Conservation (phyloP, 2,797 vertebrate species). For the Hypotaenidia okinawae region DNA sequence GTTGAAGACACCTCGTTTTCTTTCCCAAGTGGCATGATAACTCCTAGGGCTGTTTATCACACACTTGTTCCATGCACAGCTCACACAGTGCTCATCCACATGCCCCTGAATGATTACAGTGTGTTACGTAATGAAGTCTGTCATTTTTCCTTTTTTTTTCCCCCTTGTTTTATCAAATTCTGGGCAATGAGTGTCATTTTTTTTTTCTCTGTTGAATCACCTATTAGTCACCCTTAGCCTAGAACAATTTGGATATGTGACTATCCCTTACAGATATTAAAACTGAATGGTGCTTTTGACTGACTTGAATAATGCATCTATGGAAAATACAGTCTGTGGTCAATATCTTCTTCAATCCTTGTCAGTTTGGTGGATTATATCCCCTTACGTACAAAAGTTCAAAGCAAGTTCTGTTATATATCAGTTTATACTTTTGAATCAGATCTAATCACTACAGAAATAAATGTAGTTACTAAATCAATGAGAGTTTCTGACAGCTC, state of each 20-base stretch:
- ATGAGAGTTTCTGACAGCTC: neutral
- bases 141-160: neutral
- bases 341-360: neutral
- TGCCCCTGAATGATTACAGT: neutral
- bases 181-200: neutral
- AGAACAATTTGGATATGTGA: neutral
- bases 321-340: neutral
- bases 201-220: neutral
- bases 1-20: neutral
- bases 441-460: neutral
- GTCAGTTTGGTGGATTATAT: neutral
- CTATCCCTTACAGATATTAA: neutral
- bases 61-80: neutral
- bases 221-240: neutral
- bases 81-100: neutral
- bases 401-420: conserved; percentile 1
- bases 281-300: neutral
- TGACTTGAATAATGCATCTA: neutral
- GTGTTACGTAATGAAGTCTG: neutral
- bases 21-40: neutral
- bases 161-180: neutral
- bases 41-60: neutral
- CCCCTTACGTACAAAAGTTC: neutral
- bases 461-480: neutral
- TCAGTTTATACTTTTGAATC: conserved; percentile 11